Evolutionary conservation across 2,797 vertebrate species (phyloP), one percentile per base, ranked within the genome.

Genomic region (Intellagama lesueurii): DNA sequence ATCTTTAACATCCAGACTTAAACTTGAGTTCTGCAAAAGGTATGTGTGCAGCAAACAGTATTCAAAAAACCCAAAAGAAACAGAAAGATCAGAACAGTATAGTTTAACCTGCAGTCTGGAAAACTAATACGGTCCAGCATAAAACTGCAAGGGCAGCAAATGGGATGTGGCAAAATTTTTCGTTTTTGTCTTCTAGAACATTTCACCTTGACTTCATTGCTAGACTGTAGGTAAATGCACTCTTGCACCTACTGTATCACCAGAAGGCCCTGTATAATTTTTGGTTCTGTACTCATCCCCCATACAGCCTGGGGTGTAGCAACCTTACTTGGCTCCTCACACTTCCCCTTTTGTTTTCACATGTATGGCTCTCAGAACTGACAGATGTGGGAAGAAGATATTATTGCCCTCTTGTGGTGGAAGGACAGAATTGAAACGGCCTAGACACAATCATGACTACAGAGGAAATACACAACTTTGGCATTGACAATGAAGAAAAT

Each of bases 341-440:
- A 56, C 4, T 40, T 32, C 32, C 49, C 24, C 52, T n/a, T 85
- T 81, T 83, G 35, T 84, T 87, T 84, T 19, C 75, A 22, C 32
- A 26, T 44, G 1, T 35, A 1, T 47, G 64, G 26, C 40, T 83
- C 69, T 85, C 73, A 52, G 24, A 32, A 70, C 3, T 1, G 17
- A 70, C 49, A 40, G 44, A 52, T 2, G 2, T n/a, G 26, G 66
- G 66, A 79, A 90, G 89, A 75, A 49, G 88, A 28, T 81, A 35
- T 32, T 79, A 56, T 88, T 88, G 93, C 77, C 81, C 73, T 90
- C 83, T 79, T 83, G 80, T 91, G 92, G 89, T 22, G 19, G 60
- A 19, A 64, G 60, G 16, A 19, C 19, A 64, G 60, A 22, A 64
- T 5, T 64, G 16, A 64, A 64, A 64, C 17, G 5, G 60, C 19